phyloP scores from a whole-genome alignment of 2,888 invertebrate genomes.

The Serrognathus titanus region DNA sequence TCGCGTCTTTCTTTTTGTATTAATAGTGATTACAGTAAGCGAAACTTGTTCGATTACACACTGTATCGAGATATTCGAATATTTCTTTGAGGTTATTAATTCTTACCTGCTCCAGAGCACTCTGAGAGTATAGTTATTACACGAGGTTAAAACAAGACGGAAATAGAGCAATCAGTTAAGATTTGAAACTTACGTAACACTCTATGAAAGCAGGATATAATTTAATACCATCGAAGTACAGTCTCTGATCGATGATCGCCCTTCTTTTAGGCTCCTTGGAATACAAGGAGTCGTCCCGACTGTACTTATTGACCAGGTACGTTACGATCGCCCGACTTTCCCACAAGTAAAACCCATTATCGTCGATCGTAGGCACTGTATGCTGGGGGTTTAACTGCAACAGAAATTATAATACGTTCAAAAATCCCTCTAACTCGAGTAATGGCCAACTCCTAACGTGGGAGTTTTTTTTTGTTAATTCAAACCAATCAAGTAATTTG shows the following conservation, averaged over 20 bases:
- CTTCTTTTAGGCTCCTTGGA: constrained; percentile 76
- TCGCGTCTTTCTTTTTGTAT: too few relatives aligned
- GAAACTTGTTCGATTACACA: too few relatives aligned
- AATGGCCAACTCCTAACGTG: neutral
- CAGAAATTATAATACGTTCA: constrained; percentile 19
- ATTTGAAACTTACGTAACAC: constrained; percentile 62
- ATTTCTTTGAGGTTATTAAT: too few relatives aligned
- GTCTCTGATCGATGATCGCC: constrained; percentile 72
- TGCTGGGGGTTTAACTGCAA: constrained; percentile 78
- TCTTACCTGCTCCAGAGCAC: too few relatives aligned
- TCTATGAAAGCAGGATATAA: constrained; percentile 68
- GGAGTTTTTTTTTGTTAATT: neutral
- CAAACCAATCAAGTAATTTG: constrained; percentile 10
- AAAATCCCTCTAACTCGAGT: neutral
- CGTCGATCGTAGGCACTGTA: constrained; percentile 78
- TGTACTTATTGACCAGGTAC: constrained; percentile 78
- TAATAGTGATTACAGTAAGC: too few relatives aligned
- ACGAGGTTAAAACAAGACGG: too few relatives aligned
- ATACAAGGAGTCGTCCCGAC: constrained; percentile 70
- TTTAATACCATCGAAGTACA: constrained; percentile 78
- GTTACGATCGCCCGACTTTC: constrained; percentile 82
- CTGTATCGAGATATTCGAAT: too few relatives aligned
- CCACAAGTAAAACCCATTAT: constrained; percentile 76
- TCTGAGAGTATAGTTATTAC: too few relatives aligned
- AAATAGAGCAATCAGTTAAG: too few relatives aligned